Evolutionary conservation across 2,113 vertebrate species (phyloP).

Genomic region (Halcyon senegalensis): DNA sequence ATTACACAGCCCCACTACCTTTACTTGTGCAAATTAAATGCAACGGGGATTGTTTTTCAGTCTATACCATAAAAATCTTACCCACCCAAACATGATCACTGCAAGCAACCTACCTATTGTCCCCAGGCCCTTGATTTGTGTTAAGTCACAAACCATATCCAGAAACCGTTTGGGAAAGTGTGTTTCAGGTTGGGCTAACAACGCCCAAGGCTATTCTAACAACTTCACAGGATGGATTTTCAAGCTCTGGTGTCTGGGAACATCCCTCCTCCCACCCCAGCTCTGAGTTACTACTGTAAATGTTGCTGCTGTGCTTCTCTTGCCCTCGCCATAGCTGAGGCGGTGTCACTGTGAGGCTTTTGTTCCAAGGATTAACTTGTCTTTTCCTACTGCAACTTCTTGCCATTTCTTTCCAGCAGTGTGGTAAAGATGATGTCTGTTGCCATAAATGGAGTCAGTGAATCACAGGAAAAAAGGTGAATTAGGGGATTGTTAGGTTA

Average conservation of each 20-base stretch:
- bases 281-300: neutral
- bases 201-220: constrained; percentile 11
- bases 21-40: neutral
- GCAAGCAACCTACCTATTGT: neutral
- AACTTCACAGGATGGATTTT: neutral
- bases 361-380: neutral
- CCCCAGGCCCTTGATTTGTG: constrained; percentile 30
- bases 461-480: neutral
- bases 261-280: neutral
- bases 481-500: neutral
- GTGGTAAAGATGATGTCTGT: neutral
- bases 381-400: neutral
- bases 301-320: neutral
- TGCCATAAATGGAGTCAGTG: neutral
- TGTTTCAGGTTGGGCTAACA: constrained; percentile 35
- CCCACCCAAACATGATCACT: neutral
- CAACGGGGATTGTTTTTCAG: neutral
- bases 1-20: neutral
- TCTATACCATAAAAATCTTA: neutral
- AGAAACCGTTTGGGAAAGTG: constrained; percentile 19
- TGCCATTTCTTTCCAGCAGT: neutral
- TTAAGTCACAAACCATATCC: constrained; percentile 44
- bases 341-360: neutral
- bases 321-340: neutral
- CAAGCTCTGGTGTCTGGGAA: constrained; percentile 27